phyloP scores from a whole-genome alignment of 2,113 vertebrate genomes.

The Dipodomys ordii region DNA sequence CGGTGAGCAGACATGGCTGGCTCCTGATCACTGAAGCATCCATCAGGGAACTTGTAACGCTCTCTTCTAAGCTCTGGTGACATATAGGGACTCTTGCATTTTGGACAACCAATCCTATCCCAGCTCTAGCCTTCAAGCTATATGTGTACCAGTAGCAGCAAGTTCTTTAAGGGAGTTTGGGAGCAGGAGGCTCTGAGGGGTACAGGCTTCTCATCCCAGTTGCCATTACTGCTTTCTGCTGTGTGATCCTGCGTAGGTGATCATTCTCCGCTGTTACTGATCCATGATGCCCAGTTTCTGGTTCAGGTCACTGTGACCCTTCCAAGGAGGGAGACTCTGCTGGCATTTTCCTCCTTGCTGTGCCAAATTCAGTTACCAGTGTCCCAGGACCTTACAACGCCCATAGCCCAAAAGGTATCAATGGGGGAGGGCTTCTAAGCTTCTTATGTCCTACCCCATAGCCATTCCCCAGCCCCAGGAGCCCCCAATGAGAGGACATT shows the following conservation, averaged over 20 bases:
- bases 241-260: rapidly evolving
- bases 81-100: not conserved
- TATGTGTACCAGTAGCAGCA: not conserved
- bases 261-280: not conserved
- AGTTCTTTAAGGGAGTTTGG: not conserved
- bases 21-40: not conserved
- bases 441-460: not conserved
- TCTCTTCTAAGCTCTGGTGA: conserved; percentile 20
- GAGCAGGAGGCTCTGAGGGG: not conserved
- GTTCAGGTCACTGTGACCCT: not conserved
- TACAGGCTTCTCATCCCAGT: not conserved
- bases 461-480: not conserved
- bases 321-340: not conserved
- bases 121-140: not conserved
- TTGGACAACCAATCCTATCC: not conserved
- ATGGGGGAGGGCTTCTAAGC: too few species aligned
- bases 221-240: rapidly evolving
- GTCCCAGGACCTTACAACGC: not conserved
- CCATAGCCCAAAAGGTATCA: not conserved
- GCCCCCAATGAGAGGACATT: not conserved
- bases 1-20: not conserved
- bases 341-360: not conserved
- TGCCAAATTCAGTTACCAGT: not conserved
- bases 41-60: not conserved
- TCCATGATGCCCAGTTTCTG: not conserved